These are phyloP conservation scores for Belonocnema kinseyi DNA, from an alignment of 1,140 invertebrate genomes.

Conservation along the genomic window DNA sequence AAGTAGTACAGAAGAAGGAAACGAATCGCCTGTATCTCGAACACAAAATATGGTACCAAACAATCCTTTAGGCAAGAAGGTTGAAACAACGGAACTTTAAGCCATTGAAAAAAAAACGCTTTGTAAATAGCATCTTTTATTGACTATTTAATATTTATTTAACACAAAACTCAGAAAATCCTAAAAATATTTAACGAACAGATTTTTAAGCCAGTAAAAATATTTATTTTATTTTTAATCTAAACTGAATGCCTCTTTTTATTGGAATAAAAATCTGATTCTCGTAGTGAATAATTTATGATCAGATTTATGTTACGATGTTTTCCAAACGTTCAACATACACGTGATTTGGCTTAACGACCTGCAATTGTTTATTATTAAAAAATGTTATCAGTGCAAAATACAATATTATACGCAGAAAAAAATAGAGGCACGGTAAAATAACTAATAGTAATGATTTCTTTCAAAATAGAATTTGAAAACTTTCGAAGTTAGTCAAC, in stretches of 20 bases:
- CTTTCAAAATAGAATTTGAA: too few species aligned
- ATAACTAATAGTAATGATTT: too few species aligned
- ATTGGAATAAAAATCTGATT: too few species aligned
- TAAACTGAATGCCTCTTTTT: background rate
- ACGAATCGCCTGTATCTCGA: conserved; percentile 74
- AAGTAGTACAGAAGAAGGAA: conserved; percentile 69
- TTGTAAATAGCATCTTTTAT: background rate
- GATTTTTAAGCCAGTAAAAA: background rate
- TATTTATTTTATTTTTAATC: background rate
- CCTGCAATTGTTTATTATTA: too few species aligned
- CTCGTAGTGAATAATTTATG: too few species aligned
- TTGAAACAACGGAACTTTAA: conserved; percentile 90
- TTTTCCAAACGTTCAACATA: too few species aligned
- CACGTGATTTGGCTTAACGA: too few species aligned
- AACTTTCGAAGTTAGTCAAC: too few species aligned
- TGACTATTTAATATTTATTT: conserved; percentile 1
- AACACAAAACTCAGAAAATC: background rate
- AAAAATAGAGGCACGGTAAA: too few species aligned
- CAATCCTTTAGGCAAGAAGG: conserved; percentile 82
- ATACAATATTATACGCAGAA: too few species aligned
- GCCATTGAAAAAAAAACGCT: conserved; percentile 8
- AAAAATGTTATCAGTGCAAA: too few species aligned
- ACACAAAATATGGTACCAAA: conserved; percentile 75
- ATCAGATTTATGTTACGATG: too few species aligned
- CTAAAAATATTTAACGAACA: background rate